Conservation (phyloP, 2,888 invertebrate species). For the Drosophila recens region DNA sequence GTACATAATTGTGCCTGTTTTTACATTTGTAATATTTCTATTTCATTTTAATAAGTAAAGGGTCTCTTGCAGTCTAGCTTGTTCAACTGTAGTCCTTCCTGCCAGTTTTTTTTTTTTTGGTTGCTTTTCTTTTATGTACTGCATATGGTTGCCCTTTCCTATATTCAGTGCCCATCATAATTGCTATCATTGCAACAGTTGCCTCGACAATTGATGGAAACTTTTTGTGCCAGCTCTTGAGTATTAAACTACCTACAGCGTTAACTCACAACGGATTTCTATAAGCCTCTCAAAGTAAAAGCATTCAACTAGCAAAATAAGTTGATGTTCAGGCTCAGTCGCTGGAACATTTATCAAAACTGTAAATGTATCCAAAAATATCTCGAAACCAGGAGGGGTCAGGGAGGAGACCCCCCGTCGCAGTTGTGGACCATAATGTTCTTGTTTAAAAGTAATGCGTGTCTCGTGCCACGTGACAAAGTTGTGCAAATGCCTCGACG, state of each 20-base stretch:
- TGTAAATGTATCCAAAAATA: slow-evolving; percentile 50
- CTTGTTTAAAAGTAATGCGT: slow-evolving; percentile 56
- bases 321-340: slow-evolving; percentile 6
- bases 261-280: slow-evolving; percentile 52
- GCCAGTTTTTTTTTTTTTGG: slow-evolving; percentile 1
- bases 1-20: background rate
- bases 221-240: slow-evolving; percentile 44
- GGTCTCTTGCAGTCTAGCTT: background rate
- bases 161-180: slow-evolving; percentile 48
- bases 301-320: background rate
- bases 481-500: slow-evolving; percentile 56
- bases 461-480: slow-evolving; percentile 60
- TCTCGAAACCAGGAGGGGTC: slow-evolving; percentile 7
- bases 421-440: slow-evolving; percentile 29
- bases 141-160: slow-evolving; percentile 15
- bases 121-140: slow-evolving; percentile 53
- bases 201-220: slow-evolving; percentile 60
- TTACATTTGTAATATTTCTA: background rate
- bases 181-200: slow-evolving; percentile 77
- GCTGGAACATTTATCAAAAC: slow-evolving; percentile 68
- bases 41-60: slow-evolving; percentile 1
- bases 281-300: slow-evolving; percentile 32
- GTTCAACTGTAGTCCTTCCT: background rate
- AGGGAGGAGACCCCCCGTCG: background rate
- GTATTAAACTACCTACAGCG: slow-evolving; percentile 51